Evolutionary conservation across 1,140 invertebrate species (phyloP).

Genomic region (Melanaphis sacchari): DNA sequence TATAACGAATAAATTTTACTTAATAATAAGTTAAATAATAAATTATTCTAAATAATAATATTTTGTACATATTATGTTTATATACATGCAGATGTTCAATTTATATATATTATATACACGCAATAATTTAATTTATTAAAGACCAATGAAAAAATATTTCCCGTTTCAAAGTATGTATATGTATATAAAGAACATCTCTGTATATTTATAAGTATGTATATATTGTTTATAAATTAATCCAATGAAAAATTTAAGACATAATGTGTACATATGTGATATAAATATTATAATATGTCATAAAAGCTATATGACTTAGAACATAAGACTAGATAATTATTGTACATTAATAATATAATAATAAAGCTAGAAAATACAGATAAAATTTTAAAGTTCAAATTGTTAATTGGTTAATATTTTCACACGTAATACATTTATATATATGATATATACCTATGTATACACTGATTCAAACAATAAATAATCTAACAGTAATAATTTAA

Average conservation of each 20-base stretch:
- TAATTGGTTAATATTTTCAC: conserved; percentile 49
- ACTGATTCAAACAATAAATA: conserved; percentile 53
- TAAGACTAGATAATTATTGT: conserved; percentile 50
- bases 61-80: conserved; percentile 30
- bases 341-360: conserved; percentile 47
- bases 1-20: background rate
- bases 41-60: conserved; percentile 1
- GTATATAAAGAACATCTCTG: background rate
- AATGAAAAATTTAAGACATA: conserved; percentile 32
- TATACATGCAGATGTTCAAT: conserved; percentile 21
- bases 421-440: conserved; percentile 29
- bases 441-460: conserved; percentile 19
- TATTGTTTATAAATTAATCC: conserved; percentile 45
- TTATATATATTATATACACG: background rate
- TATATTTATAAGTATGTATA: background rate
- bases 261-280: conserved; percentile 17
- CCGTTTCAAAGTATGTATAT: background rate
- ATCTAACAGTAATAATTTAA: conserved; percentile 51
- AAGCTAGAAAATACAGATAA: conserved; percentile 42
- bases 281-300: conserved; percentile 34
- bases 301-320: conserved; percentile 19
- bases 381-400: background rate
- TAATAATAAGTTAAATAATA: conserved; percentile 18
- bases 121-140: background rate
- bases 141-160: conserved; percentile 31